Base-by-base conservation (phyloP, 2,888 invertebrate species). In the Brachypterus glaber region DNA sequence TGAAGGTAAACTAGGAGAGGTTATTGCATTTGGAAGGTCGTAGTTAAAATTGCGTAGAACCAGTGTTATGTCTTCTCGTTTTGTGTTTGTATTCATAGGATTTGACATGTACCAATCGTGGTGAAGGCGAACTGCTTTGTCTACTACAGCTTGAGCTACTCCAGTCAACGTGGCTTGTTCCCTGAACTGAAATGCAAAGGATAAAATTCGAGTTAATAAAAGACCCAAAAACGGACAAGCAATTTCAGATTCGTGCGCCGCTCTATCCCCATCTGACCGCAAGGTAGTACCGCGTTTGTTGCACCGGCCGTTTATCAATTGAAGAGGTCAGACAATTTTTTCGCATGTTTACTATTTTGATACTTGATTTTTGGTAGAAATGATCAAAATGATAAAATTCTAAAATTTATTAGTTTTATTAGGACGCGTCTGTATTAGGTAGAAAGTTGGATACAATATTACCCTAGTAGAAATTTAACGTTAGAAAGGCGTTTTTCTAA, bases 11-110 rank as follows among this genome's bases (percentile, higher is more conserved):
- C 68, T 71, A n/a, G 73, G 72, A 1, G 70, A 68, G 17, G 69
- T 70, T 0, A 72, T 64, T 0, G 76, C 74, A 46, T 79, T 74
- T 0, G 83, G 79, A 13, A 88, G 64, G 1, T 82, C 73, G 54
- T 80, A 88, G 56, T 86, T 88, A 53, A 92, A 91, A 60, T 90
- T 90, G 29, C 90, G 71, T 36, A 93, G 80, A 0, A 92, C 60
- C 13, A 93, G 68, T 0, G 90, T 88, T 57, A 90, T 86, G 53
- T 91, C 90, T 11, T 87, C 88, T 21, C 87, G 73, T 27, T 80
- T 78, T 26, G 57, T 69, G 4, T 52, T 41, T 68, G 71, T 35
- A 64, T 69, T 49, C 60, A 69, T 37, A 1, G 64, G 59, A 39
- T 65, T 68, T 30, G 70, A 74, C 64, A 82, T 76, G 57, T 78